Conservation (phyloP, 2,888 invertebrate species). For the Drosophila phalerata region DNA sequence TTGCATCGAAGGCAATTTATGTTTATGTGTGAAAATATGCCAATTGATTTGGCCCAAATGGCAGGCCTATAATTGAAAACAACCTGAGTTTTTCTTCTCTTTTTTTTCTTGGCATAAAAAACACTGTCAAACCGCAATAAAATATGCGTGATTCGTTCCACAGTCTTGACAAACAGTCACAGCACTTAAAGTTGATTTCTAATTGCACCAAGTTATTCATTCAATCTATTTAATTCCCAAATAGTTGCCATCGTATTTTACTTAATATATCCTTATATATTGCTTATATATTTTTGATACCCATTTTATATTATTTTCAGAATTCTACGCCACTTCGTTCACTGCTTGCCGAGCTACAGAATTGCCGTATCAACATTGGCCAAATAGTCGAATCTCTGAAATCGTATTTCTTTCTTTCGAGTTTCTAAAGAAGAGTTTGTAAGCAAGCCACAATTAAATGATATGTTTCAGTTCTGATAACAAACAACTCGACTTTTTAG, state of each 20-base stretch:
- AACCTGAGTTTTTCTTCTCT: slow-evolving; percentile 16
- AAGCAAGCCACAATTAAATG: slow-evolving; percentile 19
- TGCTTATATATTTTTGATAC: too few species aligned
- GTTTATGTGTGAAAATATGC: slow-evolving; percentile 75
- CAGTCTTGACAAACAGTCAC: slow-evolving; percentile 8
- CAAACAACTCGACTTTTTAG: not conserved
- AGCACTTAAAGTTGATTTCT: slow-evolving; percentile 19
- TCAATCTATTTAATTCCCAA: too few species aligned
- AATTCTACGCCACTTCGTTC: slow-evolving; percentile 80
- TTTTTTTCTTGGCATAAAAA: not conserved
- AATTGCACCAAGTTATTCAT: too few species aligned
- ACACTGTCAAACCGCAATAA: slow-evolving; percentile 36
- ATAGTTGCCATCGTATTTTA: too few species aligned
- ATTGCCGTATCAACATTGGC: slow-evolving; percentile 82
- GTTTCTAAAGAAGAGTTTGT: slow-evolving; percentile 65
- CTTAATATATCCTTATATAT: too few species aligned
- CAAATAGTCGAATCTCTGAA: slow-evolving; percentile 83
- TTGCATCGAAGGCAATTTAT: slow-evolving; percentile 68
- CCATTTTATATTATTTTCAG: slow-evolving; percentile 49
- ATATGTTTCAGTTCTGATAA: slow-evolving; percentile 14
- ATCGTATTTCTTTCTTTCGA: slow-evolving; percentile 83
- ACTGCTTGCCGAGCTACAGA: slow-evolving; percentile 81
- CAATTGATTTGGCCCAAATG: slow-evolving; percentile 65
- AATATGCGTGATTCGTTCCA: slow-evolving; percentile 22
- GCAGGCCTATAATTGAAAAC: slow-evolving; percentile 58